Evolutionary conservation across 2,797 vertebrate species (phyloP), one percentile per base, ranked within the genome.

Genomic region (Liasis olivaceus): DNA sequence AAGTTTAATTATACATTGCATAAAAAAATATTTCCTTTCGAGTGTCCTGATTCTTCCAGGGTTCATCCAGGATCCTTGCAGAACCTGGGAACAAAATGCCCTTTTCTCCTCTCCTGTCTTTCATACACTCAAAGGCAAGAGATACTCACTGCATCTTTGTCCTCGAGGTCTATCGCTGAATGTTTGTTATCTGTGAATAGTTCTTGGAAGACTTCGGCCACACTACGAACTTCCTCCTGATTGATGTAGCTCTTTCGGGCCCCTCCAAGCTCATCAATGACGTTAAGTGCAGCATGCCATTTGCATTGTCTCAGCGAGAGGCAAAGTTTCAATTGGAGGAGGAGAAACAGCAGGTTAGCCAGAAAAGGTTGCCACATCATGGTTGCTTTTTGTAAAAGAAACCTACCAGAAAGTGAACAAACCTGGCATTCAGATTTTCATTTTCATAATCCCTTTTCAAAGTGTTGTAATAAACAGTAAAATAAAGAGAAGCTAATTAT

Each of bases 101-200:
- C 14, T 28, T n/a, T 36, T 42, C 24, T 15, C 31, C 28, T 36
- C 69, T 20, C 5, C 15, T 20, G 2, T 11, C 72, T 51, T 42
- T 81, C 36, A 28, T 24, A 9, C 1, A 51, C 72, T 72, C 60
- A 13, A 51, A 81, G n/a, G 31, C 1, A 5, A 13, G 42, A 2
- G 7, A 15, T 28, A 88, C 91, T 90, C 59, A 93, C 93, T 0
- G 93, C 69, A 59, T 93, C n/a, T 60, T 7, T 92, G 31, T 90
- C 88, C 0, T 24, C 8, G 20, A 89, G 59, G 60, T 93, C 88
- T 24, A 92, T 54, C 1, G 94, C 60, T 0, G 94, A 90, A 36
- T 36, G 31, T 36, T 36, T 36, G 31, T 36, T 36, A 36, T 36
- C 31, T 1, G 1, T 36, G 31, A 36, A 36, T 5, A 91, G 90